Percentiles rank a stretch among this genome's conserved stretches.
Conservation (phyloP, 92 coral and sea anemone genomes). For the Porites rus region DNA sequence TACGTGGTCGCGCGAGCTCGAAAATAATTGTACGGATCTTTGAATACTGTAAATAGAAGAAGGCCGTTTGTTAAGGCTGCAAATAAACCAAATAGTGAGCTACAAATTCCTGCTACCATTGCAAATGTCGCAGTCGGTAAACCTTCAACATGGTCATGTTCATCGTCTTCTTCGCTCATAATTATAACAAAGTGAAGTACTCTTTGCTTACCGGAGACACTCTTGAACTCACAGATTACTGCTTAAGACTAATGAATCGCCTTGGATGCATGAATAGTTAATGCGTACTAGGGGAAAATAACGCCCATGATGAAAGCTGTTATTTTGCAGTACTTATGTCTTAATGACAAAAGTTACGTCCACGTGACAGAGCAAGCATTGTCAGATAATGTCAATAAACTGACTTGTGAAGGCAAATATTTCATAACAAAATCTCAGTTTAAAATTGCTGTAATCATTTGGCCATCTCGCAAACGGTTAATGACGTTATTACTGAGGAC, state of each 20-base stretch:
- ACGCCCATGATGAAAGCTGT: neutral
- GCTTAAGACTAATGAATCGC: neutral
- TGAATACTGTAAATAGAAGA: conserved; percentile 68
- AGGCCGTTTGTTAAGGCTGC: conserved; percentile 69
- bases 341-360: neutral
- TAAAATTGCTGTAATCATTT: too few relatives aligned
- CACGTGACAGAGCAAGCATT: neutral
- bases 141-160: neutral
- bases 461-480: too few relatives aligned
- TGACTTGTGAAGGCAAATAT: too few relatives aligned
- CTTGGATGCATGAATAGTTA: conserved; percentile 8
- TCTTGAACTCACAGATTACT: neutral
- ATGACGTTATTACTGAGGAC: too few relatives aligned
- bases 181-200: neutral
- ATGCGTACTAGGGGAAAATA: neutral
- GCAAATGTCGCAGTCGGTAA: conserved; percentile 25
- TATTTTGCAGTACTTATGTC: conserved; percentile 11
- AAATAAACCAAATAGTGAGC: conserved; percentile 58
- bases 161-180: neutral
- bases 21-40: conserved; percentile 72
- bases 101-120: conserved; percentile 60
- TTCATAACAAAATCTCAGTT: too few relatives aligned
- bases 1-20: conserved; percentile 60
- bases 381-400: too few relatives aligned
- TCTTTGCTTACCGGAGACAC: neutral